Base-by-base conservation (phyloP, 2,113 vertebrate genomes). In the Actenoides hombroni region DNA sequence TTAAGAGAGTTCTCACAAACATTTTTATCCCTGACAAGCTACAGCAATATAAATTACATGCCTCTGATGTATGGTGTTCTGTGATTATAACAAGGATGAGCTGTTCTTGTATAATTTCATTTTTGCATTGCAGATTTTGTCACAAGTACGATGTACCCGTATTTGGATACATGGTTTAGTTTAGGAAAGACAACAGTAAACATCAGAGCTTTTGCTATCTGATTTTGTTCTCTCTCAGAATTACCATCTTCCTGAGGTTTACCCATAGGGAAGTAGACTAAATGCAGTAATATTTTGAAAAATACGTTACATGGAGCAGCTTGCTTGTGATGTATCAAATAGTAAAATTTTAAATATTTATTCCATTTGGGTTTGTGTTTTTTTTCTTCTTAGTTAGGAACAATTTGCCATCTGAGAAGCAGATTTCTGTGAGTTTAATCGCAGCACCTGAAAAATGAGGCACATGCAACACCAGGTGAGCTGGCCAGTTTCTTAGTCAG, bases 21-120 rank as follows among this genome's bases (percentile, higher is more conserved):
- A n/a, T 48, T 86, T 88, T 88, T 80, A 51, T 80, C 16, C 8
- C 4, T 76, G 75, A 82, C 24, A 89, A 83, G 29, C 40, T 44
- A 28, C n/a, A 82, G 31, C 57, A 93, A 42, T 77, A 57, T 53
- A 88, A 94, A 94, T 88, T 82, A 92, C 85, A 91, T 65, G 29
- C 14, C 6, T 90, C 40, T 90, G 37, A 80, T 77, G 17, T 74
- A 42, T 54, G 35, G 15, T n/a, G 20, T 46, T 91, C 33, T 92
- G 16, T 80, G 44, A 73, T 70, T 91, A 65, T 87, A 91, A 63
- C 17, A 82, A 91, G 63, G 31, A 93, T 74, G n/a, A 93, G 74
- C 35, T 94, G 35, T 68, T 88, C 63, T 86, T 91, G 11, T 67
- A 42, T 76, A 83, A 90, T 37, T 91, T 85, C 24, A 49, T 84